A percentile compares a stretch with the other conserved stretches of the same genome.
phyloP scores from a whole-genome alignment of 92 coral and sea anemone species.

The Zoanthus sansibaricus region DNA sequence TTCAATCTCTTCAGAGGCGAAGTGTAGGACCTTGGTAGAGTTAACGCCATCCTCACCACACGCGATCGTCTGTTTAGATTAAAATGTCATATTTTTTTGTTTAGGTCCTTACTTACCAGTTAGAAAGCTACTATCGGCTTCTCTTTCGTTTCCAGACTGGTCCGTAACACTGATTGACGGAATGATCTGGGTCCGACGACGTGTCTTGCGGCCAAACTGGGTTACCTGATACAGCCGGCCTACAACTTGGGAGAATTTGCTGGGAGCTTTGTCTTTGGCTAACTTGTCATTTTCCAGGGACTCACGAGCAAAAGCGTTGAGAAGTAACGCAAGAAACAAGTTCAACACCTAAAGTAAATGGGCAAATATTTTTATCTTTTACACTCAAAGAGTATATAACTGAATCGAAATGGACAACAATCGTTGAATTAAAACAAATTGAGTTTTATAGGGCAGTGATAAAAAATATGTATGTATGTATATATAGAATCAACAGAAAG shows the following conservation, averaged over 20 bases:
- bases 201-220: conserved; percentile 12
- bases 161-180: conserved; percentile 7
- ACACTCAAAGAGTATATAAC: too few species aligned
- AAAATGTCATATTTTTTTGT: too few species aligned
- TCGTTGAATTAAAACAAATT: too few species aligned
- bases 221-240: conserved; percentile 21
- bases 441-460: too few species aligned
- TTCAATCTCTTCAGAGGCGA: too few species aligned
- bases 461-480: too few species aligned
- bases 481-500: too few species aligned
- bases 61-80: too few species aligned
- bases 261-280: conserved; percentile 59
- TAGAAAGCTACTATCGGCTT: neutral
- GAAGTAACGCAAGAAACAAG: conserved; percentile 90
- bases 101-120: neutral
- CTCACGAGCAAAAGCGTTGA: conserved; percentile 95
- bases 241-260: conserved; percentile 73
- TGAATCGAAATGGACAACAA: too few species aligned
- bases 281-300: conserved; percentile 76
- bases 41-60: too few species aligned
- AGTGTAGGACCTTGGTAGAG: too few species aligned
- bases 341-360: conserved; percentile 76
- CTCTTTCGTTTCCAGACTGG: neutral
- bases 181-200: conserved; percentile 21
- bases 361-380: too few species aligned